phyloP scores from a whole-genome alignment of 2,113 vertebrate species.

The Chloropsis hardwickii region DNA sequence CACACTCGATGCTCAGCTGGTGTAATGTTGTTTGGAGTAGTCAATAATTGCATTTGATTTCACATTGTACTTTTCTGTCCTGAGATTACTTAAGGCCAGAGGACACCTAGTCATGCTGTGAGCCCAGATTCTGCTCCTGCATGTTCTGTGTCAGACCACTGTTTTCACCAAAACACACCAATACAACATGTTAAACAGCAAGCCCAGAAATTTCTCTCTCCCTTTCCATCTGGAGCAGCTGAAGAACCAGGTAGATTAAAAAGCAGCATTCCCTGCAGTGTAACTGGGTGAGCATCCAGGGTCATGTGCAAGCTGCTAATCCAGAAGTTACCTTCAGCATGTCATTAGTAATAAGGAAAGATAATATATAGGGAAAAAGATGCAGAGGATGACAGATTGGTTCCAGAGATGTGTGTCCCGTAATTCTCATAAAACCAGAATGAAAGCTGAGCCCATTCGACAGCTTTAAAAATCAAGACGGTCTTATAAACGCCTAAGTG shows the following conservation, averaged over 20 bases:
- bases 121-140: neutral
- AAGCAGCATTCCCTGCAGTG: neutral
- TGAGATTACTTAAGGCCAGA: neutral
- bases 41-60: conserved; percentile 8
- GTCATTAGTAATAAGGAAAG: neutral
- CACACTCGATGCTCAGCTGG: neutral
- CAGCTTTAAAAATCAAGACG: neutral
- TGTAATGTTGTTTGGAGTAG: neutral
- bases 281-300: neutral
- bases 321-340: neutral
- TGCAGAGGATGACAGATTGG: neutral
- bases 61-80: neutral
- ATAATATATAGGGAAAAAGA: neutral
- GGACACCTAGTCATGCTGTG: neutral
- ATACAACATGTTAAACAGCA: neutral
- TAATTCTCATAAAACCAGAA: neutral
- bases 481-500: neutral
- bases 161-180: neutral
- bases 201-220: neutral
- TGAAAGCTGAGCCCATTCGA: neutral
- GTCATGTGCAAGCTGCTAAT: neutral
- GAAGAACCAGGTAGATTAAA: conserved; percentile 5
- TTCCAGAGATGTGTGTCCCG: neutral
- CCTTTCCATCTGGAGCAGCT: neutral
- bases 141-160: neutral